A percentile compares a stretch with the other conserved stretches of the same genome.
These are phyloP conservation scores for Euphydryas editha DNA, from an alignment of 2,888 invertebrate genomes.

Conservation along the genomic window DNA sequence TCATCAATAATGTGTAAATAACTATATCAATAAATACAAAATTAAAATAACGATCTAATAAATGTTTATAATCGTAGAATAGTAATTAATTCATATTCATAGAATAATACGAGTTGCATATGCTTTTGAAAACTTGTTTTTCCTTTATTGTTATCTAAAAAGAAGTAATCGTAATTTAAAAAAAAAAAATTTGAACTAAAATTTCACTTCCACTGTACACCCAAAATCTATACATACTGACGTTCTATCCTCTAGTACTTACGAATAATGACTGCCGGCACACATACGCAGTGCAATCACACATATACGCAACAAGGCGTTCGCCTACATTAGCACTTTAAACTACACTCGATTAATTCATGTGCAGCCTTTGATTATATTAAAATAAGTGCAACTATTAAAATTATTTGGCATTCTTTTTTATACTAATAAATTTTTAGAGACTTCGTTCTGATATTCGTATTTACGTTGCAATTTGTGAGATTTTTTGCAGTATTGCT, in stretches of 20 bases:
- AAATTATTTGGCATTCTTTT: neutral
- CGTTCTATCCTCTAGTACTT: conserved; percentile 75
- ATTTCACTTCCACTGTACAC: conserved; percentile 40
- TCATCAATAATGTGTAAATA: no score
- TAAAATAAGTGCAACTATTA: neutral
- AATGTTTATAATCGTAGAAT: no score
- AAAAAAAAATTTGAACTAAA: neutral
- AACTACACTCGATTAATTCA: conserved; percentile 40
- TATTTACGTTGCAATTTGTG: neutral
- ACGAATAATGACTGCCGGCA: conserved; percentile 67
- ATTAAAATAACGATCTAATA: no score
- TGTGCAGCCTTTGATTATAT: conserved; percentile 40
- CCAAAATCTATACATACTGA: conserved; percentile 54
- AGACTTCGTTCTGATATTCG: neutral
- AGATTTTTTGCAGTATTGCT: neutral
- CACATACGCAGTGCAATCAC: conserved; percentile 38
- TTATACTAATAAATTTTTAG: neutral
- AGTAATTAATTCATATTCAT: no score
- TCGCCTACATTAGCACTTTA: conserved; percentile 44
- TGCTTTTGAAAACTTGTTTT: no score
- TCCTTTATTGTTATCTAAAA: no score
- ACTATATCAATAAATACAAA: no score
- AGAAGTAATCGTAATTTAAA: neutral
- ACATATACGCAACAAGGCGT: conserved; percentile 2
- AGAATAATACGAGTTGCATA: no score